Base-by-base conservation (phyloP, 2,888 invertebrate species). In the Brachylomia viminalis region DNA sequence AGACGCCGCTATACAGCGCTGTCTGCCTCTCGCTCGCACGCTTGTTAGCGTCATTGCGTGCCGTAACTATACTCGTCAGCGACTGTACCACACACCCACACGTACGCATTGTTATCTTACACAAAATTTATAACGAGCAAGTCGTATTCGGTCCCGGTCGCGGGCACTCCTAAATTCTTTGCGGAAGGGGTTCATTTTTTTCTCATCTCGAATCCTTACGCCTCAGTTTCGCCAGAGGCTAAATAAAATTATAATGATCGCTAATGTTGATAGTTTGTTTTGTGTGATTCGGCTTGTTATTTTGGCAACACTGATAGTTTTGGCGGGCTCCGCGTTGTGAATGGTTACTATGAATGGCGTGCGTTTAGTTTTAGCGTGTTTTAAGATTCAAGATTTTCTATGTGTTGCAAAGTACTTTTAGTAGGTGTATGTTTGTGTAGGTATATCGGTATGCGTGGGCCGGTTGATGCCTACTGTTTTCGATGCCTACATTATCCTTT, bases 31-130 rank as follows among this genome's bases (percentile, higher is more conserved):
- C 93, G 54, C 90, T 96, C 92, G 89, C 95, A 93, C 95, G 95
- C 96, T 97, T 96, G 96, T 96, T 96, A 96, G 96, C 96, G 96
- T 95, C 95, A 96, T 95, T 96, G 96, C 96, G 95, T 96, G 95
- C 95, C 93, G 95, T 96, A 96, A 96, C 95, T 96, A 95, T 95
- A 95, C 94, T 96, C 95, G 96, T 96, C 96, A 96, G 93, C 95
- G 94, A 92, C 92, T 93, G 92, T 93, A 94, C 93, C 94, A 93
- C 95, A 95, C 96, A 95, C 96, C 94, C 96, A 96, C 96, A 96
- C 93, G 92, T 93, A 94, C 93, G 93, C 92, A 95, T 95, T 95
- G 96, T 96, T 96, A 96, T 96, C 95, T 96, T 95, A 94, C 93
- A 96, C 95, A 94, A 95, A 96, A 95, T 96, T 95, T 96, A 96